Evolutionary conservation across 2,113 vertebrate species (phyloP).

Genomic region (Polypterus senegalus): DNA sequence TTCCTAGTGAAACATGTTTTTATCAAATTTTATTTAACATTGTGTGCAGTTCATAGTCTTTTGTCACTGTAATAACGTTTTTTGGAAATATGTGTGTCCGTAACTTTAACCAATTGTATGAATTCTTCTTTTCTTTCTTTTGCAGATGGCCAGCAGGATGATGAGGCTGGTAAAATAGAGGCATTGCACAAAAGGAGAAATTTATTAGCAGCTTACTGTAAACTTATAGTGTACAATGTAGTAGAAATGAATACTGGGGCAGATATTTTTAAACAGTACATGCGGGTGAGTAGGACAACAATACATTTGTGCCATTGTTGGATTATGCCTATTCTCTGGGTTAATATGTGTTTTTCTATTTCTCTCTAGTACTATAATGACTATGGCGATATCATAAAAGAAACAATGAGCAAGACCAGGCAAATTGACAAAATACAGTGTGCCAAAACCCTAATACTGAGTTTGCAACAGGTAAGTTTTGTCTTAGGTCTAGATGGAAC

Average conservation of each 20-base stretch:
- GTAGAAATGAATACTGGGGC: constrained; percentile 96
- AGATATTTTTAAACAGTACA: constrained; percentile 98
- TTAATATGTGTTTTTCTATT: constrained; percentile 9
- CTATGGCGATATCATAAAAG: constrained; percentile 97
- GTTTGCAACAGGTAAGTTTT: constrained; percentile 85
- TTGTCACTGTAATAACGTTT: no score
- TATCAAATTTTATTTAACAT: no score
- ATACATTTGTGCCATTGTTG: no score
- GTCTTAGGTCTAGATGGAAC: background rate
- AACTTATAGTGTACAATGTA: constrained; percentile 96
- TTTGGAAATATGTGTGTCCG: no score
- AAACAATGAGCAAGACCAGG: constrained; percentile 96
- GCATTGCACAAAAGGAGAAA: constrained; percentile 96
- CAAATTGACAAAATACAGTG: constrained; percentile 98
- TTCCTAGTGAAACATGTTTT: no score
- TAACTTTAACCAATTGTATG: no score
- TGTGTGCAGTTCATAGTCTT: no score
- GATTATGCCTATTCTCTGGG: background rate
- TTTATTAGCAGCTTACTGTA: constrained; percentile 92
- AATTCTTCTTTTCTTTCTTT: background rate
- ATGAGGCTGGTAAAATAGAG: constrained; percentile 96
- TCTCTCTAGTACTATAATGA: constrained; percentile 86
- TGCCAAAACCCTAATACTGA: constrained; percentile 96
- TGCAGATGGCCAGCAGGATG: constrained; percentile 91
- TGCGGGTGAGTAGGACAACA: constrained; percentile 64